Percentiles rank a stretch among this genome's conserved stretches.
phyloP scores from a whole-genome alignment of 2,888 invertebrate species.

The Galerucella calmariensis region DNA sequence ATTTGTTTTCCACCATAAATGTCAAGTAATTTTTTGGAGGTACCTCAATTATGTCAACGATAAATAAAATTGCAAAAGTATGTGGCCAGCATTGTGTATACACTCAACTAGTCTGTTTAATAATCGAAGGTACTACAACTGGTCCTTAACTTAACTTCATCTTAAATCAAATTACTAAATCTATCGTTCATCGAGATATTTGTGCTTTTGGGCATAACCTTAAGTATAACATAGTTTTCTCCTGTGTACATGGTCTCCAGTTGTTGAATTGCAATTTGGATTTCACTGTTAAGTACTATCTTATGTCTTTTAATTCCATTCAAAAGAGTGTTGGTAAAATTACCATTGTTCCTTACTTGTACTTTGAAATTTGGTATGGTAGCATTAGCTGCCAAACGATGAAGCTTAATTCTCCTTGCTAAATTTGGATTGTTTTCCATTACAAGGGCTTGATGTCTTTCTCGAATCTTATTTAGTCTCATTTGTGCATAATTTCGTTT shows the following conservation, averaged over 20 bases:
- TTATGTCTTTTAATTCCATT: conserved; percentile 1
- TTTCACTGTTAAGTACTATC: background rate
- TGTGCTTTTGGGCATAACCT: background rate
- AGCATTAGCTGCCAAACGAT: background rate
- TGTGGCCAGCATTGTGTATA: too few species aligned
- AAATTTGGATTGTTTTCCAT: background rate
- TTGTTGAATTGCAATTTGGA: background rate
- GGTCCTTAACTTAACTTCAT: too few species aligned
- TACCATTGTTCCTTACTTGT: background rate
- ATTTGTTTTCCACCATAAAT: too few species aligned
- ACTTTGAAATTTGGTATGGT: conserved; percentile 6
- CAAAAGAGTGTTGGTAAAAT: background rate
- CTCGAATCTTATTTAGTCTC: conserved; percentile 34
- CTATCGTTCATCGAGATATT: background rate
- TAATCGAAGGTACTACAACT: background rate
- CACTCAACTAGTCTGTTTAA: too few species aligned
- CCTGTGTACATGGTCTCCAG: background rate
- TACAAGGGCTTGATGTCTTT: background rate
- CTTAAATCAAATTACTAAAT: conserved; percentile 6
- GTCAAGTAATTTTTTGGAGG: too few species aligned
- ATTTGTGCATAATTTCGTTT: conserved; percentile 22
- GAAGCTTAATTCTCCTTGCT: conserved; percentile 35
- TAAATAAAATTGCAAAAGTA: too few species aligned
- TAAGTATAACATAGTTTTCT: background rate
- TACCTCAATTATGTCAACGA: too few species aligned